These are phyloP conservation scores for Ameiurus melas DNA, from an alignment of 2,113 vertebrate species.

Conservation along the genomic window DNA sequence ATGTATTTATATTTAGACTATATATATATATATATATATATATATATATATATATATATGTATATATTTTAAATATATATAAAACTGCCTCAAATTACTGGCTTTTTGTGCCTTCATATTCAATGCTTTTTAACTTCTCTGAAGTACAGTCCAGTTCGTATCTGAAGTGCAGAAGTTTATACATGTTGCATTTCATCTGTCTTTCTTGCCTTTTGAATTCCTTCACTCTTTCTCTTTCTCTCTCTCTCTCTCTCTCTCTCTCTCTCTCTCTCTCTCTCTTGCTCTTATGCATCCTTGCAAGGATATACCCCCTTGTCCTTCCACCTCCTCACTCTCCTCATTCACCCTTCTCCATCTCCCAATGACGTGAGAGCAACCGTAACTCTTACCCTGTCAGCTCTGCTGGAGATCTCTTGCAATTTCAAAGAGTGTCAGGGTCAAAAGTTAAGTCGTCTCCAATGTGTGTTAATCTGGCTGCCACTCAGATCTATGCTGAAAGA, in stretches of 20 bases:
- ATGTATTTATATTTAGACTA: too few relatives aligned
- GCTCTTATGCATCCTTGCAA: conserved; percentile 9
- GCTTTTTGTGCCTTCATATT: neutral
- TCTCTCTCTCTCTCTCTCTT: conserved; percentile 46
- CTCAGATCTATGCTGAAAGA: conserved; percentile 59
- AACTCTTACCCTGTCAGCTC: conserved; percentile 73
- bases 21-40: too few relatives aligned
- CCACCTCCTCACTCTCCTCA: conserved; percentile 40
- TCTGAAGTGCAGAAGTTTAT: neutral
- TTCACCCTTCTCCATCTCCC: conserved; percentile 64
- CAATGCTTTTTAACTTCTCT: conserved; percentile 1
- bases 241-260: conserved; percentile 34
- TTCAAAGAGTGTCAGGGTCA: conserved; percentile 78
- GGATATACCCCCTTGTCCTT: conserved; percentile 9
- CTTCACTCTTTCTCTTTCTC: neutral
- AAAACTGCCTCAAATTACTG: too few relatives aligned
- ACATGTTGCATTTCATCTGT: neutral
- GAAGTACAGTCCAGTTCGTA: neutral
- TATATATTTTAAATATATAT: too few relatives aligned
- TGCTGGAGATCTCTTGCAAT: conserved; percentile 75
- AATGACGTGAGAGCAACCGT: conserved; percentile 61
- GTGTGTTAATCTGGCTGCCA: conserved; percentile 77
- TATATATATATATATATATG: too few relatives aligned
- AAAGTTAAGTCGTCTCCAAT: conserved; percentile 82
- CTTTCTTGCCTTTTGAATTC: conserved; percentile 17